Conservation (phyloP, 2,888 invertebrate species). For the Phyto melanocephala region DNA sequence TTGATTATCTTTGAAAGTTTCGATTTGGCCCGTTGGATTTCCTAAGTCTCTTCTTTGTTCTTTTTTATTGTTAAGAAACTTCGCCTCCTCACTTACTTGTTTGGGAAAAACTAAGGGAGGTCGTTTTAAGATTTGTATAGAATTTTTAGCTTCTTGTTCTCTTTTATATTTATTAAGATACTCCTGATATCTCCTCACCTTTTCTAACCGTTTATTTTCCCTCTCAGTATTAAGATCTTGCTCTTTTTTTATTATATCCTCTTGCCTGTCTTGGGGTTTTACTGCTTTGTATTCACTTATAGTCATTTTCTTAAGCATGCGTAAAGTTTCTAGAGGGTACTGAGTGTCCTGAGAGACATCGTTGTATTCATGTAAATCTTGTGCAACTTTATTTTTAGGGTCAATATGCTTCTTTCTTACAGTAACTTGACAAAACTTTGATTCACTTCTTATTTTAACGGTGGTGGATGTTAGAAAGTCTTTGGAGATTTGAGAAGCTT, state of each 20-base stretch:
- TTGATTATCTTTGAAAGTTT: background rate
- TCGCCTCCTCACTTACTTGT: background rate
- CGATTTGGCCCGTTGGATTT: too few species aligned
- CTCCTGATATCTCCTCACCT: slow-evolving; percentile 2
- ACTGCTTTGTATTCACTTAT: slow-evolving; percentile 60
- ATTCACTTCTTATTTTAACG: slow-evolving; percentile 34
- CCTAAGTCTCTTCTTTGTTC: too few species aligned
- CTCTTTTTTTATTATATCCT: background rate
- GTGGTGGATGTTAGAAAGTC: background rate
- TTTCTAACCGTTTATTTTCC: background rate
- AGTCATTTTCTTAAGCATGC: slow-evolving; percentile 61
- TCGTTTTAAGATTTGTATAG: background rate
- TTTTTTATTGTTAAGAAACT: too few species aligned
- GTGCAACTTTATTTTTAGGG: background rate
- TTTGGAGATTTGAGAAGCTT: background rate
- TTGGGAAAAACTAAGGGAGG: background rate
- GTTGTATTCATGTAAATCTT: background rate
- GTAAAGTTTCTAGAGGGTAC: slow-evolving; percentile 58
- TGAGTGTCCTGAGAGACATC: background rate
- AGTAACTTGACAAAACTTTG: slow-evolving; percentile 45
- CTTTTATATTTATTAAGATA: slow-evolving; percentile 22
- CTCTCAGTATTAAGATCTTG: background rate
- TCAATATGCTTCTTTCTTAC: slow-evolving; percentile 3
- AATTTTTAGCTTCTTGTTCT: background rate
- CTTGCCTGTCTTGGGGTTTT: background rate